Conservation (phyloP, 1,140 invertebrate genomes). For the Drosophila triauraria region DNA sequence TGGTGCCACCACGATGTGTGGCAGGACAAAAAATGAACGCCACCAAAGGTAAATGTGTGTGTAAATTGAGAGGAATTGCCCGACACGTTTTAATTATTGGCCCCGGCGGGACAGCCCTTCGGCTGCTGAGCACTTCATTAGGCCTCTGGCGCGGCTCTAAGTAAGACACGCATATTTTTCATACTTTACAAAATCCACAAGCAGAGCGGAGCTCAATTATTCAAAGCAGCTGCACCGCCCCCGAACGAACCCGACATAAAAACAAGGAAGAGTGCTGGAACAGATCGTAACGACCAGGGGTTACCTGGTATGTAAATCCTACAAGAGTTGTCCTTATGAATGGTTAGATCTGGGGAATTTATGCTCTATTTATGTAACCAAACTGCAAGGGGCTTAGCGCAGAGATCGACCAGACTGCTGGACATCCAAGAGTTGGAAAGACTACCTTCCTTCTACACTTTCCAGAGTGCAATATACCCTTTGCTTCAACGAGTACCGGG, state of each 20-base stretch:
- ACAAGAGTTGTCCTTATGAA: background rate
- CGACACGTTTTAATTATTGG: constrained; percentile 50
- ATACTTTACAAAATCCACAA: constrained; percentile 73
- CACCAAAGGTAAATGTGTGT: constrained; percentile 23
- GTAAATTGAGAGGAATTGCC: constrained; percentile 38
- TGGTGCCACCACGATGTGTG: constrained; percentile 22
- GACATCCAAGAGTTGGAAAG: background rate
- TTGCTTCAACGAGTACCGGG: background rate
- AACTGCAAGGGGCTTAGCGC: too few relatives aligned
- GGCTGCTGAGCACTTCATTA: constrained; percentile 49
- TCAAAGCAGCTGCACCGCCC: constrained; percentile 55
- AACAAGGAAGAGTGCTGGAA: background rate
- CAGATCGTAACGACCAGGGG: background rate
- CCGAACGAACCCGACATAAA: constrained; percentile 21
- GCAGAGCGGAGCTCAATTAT: constrained; percentile 68
- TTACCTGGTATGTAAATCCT: background rate
- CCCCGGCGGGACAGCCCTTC: constrained; percentile 2
- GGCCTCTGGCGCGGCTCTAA: constrained; percentile 43
- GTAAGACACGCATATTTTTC: constrained; percentile 73
- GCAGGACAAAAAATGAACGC: background rate
- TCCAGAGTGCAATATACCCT: constrained; percentile 8
- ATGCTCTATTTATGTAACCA: too few relatives aligned
- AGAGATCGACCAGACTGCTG: too few relatives aligned
- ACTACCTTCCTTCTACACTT: background rate
- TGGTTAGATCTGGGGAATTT: too few relatives aligned